A percentile compares a stretch with the other conserved stretches of the same genome.
Evolutionary conservation across 2,888 invertebrate genomes (phyloP).

Genomic region (Orthosia gracilis): DNA sequence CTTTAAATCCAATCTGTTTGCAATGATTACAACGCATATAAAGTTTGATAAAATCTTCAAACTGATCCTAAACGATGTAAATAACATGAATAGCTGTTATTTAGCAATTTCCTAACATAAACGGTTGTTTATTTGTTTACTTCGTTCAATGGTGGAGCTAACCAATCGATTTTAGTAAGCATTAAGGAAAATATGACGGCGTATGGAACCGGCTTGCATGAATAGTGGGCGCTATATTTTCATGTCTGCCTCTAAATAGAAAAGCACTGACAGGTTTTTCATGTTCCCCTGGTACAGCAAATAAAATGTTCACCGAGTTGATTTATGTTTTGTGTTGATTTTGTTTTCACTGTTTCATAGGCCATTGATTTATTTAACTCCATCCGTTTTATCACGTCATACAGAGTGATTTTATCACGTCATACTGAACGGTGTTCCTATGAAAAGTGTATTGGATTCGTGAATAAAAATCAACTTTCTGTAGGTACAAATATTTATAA

Average conservation of each 20-base stretch:
- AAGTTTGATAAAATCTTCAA: constrained; percentile 37
- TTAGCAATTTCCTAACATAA: constrained; percentile 51
- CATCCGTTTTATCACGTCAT: no score
- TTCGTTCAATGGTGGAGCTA: constrained; percentile 18
- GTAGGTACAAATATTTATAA: not conserved
- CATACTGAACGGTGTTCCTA: not conserved
- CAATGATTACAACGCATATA: no score
- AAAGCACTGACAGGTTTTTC: constrained; percentile 22
- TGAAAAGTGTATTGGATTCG: not conserved
- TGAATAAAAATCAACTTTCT: not conserved
- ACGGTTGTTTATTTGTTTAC: constrained; percentile 55
- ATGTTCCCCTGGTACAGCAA: constrained; percentile 9
- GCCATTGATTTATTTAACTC: constrained; percentile 13
- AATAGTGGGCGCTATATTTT: constrained; percentile 17
- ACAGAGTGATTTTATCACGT: constrained; percentile 1
- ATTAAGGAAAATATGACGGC: constrained; percentile 30
- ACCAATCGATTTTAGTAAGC: constrained; percentile 41
- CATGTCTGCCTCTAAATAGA: constrained; percentile 20
- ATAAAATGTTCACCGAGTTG: constrained; percentile 28
- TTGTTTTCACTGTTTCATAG: not conserved
- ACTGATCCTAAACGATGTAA: constrained; percentile 62
- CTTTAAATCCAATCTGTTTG: no score
- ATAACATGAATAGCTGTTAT: constrained; percentile 64
- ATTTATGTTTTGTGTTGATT: constrained; percentile 1
- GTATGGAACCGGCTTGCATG: constrained; percentile 29